Evolutionary conservation across 2,888 invertebrate genomes (phyloP), one percentile per base, ranked within the genome.

Genomic region (Lumbricus terrestris): DNA sequence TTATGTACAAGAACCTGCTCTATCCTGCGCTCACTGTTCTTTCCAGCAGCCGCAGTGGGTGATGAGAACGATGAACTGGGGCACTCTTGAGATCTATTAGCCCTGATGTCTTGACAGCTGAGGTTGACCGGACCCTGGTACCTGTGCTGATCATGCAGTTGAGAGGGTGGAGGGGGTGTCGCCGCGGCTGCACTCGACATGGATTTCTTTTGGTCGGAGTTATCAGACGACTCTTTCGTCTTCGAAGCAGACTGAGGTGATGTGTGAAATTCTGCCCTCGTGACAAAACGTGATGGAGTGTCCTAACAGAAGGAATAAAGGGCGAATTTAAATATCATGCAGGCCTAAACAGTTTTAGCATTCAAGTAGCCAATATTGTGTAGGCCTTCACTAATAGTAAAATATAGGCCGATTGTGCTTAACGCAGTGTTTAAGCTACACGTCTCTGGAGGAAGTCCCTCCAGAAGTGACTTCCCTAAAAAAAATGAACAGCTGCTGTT

Each of bases 221-320:
- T 85, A 29, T 69, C 69, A n/a, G 8, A n/a, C 11, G 69, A 69
- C 69, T 69, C 29, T 16, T 69, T 69, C 69, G 69, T 13, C 69
- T 69, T 69, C 8, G 69, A n/a, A 69, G n/a, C n/a, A 69, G 29
- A n/a, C n/a, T 29, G 35, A 5, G 37, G 34, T 4, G 85, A 85
- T 6, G 85, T 35, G 37, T 85, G 35, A 20, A 85, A 37, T 85
- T 85, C 85, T 5, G 37, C 37, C 37, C 37, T 13, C 23, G 85
- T 37, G 37, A 85, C 85, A 85, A 85, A 85, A 85, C 85, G 85
- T 23, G 85, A 85, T 16, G 85, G 85, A 34, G 85, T 16, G 69
- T 69, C 69, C 69, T 69, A 69, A 69, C 11, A 69, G 0, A 69
- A 13, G 29, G 6, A 69, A 69, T n/a, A n/a, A n/a, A 69, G 29